Evolutionary conservation across 2,797 vertebrate genomes (phyloP).

Genomic region (Pachyuromys duprasi): DNA sequence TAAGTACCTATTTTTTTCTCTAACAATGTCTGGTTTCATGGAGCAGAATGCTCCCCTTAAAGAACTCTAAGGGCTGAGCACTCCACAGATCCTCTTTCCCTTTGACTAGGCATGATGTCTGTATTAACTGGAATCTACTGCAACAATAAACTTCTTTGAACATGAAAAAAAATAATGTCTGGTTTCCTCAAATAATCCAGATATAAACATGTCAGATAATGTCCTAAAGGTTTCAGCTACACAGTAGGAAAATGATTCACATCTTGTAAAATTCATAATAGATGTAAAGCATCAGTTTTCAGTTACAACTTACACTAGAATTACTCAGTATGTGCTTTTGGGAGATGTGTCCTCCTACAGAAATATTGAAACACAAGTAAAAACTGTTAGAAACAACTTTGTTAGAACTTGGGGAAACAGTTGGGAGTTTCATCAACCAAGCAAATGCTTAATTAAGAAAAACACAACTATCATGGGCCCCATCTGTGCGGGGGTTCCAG

Average conservation of each 20-base stretch:
- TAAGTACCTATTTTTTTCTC: background rate
- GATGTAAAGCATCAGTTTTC: background rate
- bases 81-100: too few species aligned
- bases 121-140: too few species aligned
- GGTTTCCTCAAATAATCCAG: conserved; percentile 48
- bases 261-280: background rate
- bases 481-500: too few species aligned
- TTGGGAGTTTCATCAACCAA: background rate
- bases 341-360: background rate
- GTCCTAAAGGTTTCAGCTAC: background rate
- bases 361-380: conserved; percentile 7
- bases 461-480: background rate
- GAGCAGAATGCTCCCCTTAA: too few species aligned
- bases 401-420: background rate
- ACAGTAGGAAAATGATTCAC: background rate
- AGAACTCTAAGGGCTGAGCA: too few species aligned
- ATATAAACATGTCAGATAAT: background rate
- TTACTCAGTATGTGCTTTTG: background rate
- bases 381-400: background rate
- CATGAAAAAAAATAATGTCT: background rate
- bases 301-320: conserved; percentile 30
- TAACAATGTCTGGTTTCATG: background rate
- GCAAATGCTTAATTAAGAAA: conserved; percentile 28
- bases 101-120: too few species aligned
- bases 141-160: too few species aligned